Evolutionary conservation across 1,140 invertebrate genomes (phyloP), one percentile per base, ranked within the genome.

Genomic region (Hylyphantes graminicola): DNA sequence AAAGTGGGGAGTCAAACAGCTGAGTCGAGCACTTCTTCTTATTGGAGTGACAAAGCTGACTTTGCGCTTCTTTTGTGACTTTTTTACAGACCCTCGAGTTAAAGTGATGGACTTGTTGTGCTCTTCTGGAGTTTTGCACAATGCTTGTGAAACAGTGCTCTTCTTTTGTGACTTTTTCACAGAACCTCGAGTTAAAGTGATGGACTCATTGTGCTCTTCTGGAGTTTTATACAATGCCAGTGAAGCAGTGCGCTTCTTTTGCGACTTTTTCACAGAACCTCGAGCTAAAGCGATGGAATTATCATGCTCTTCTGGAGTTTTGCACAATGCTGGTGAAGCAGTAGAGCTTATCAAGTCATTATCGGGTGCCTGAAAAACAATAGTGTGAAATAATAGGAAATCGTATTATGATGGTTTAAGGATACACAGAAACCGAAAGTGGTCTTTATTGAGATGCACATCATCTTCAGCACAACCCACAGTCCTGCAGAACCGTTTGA

Each of bases 1-100:
- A 81, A 53, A 73, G 3, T 64, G 50, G 48, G 79, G 68, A 13
- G 79, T 73, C 11, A 54, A 15, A 21, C 10, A 7, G 21, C 77
- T 80, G 10, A 80, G 21, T 19, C 79, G 48, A 9, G 59, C 5
- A 73, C 63, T 73, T 15, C 21, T 61, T 53, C 76, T 11, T 12
- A 73, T 15, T n/a, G 79, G 79, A 35, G 67, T 81, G 35, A 81
- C 68, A 64, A 81, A 81, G 35, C 79, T 81, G 48, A 81, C 79
- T 63, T 81, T 81, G 8, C 68, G 67, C 17, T 55, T 73, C 35
- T 57, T 51, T 17, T 17, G 19, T 7, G 19, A 19, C 21, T 63
- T 81, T n/a, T 50, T 81, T 61, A 73, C 68, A 73, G 79, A 81
- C 7, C 79, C 65, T 12, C 79, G 63, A 48, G 12, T 73, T 59